phyloP scores from a whole-genome alignment of 2,888 invertebrate species.

The Anagyrus pseudococci region DNA sequence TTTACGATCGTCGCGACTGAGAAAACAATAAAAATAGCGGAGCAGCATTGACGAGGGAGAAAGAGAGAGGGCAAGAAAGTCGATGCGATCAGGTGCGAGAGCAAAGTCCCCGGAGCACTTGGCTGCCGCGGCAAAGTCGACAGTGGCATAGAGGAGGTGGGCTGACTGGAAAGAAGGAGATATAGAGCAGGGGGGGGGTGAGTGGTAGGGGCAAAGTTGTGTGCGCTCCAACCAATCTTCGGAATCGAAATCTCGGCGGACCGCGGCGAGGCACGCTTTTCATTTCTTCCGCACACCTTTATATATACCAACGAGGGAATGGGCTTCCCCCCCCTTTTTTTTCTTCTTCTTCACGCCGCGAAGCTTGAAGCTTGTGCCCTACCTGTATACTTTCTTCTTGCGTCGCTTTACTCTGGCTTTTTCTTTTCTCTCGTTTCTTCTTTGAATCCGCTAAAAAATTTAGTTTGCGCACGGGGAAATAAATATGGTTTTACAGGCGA shows the following conservation, averaged over 20 bases:
- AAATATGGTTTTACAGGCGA: too few species aligned
- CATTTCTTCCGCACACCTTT: slow-evolving; percentile 37
- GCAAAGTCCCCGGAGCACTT: slow-evolving; percentile 25
- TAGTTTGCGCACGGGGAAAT: too few species aligned
- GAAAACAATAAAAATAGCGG: slow-evolving; percentile 5
- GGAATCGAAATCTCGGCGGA: slow-evolving; percentile 41
- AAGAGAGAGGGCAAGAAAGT: not conserved
- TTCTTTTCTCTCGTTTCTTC: too few species aligned
- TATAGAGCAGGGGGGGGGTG: slow-evolving; percentile 20
- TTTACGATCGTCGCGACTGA: slow-evolving; percentile 1
- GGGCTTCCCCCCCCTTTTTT: not conserved
- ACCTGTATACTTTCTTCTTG: not conserved
- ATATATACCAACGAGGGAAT: too few species aligned
- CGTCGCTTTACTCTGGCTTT: too few species aligned
- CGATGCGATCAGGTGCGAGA: slow-evolving; percentile 28
- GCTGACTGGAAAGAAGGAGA: not conserved
- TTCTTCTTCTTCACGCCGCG: not conserved
- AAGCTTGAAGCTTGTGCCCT: not conserved
- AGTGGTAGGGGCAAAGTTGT: slow-evolving; percentile 18
- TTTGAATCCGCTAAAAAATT: too few species aligned
- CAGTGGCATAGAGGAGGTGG: slow-evolving; percentile 20
- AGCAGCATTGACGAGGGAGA: not conserved
- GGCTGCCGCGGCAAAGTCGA: slow-evolving; percentile 30
- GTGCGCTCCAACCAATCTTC: slow-evolving; percentile 14
- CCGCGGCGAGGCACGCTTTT: slow-evolving; percentile 39